A percentile compares a stretch with the other conserved stretches of the same genome.
Conservation (phyloP, 2,113 vertebrate genomes). For the Centropristis striata region DNA sequence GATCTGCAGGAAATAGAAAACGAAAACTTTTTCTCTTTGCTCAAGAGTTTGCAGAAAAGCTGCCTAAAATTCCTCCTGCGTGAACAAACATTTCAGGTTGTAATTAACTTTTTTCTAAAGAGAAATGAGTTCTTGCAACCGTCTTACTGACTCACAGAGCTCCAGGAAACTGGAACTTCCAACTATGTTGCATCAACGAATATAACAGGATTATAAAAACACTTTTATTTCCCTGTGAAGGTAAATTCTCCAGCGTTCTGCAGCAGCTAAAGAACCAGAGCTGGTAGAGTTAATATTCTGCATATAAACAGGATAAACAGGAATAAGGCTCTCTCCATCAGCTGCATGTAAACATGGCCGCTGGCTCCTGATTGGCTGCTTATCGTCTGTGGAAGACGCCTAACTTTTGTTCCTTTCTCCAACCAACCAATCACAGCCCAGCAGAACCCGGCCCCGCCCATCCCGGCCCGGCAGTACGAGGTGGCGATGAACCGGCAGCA, state of each 20-base stretch:
- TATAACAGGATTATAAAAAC: neutral
- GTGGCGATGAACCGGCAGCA: slow-evolving; percentile 91
- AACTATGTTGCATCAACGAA: neutral
- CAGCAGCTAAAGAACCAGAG: too few relatives aligned
- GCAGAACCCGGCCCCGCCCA: slow-evolving; percentile 88
- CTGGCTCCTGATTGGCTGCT: slow-evolving; percentile 7
- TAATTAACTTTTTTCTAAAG: too few relatives aligned
- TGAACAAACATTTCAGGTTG: too few relatives aligned
- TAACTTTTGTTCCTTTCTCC: neutral
- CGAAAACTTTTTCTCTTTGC: too few relatives aligned
- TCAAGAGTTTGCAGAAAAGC: too few relatives aligned
- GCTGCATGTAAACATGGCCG: slow-evolving; percentile 45
- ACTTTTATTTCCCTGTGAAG: neutral
- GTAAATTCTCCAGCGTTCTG: too few relatives aligned
- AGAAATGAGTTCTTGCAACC: too few relatives aligned
- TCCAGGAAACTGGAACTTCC: too few relatives aligned
- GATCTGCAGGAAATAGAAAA: too few relatives aligned
- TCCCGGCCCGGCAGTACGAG: slow-evolving; percentile 90
- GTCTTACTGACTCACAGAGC: too few relatives aligned
- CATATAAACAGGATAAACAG: slow-evolving; percentile 23
- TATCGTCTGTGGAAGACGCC: neutral
- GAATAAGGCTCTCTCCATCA: neutral
- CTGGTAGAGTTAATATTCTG: too few relatives aligned
- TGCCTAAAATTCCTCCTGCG: too few relatives aligned
- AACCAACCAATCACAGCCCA: slow-evolving; percentile 86